Percentiles rank a stretch among this genome's conserved stretches.
Conservation (phyloP, 2,113 vertebrate species). For the Clarias batrachus region DNA sequence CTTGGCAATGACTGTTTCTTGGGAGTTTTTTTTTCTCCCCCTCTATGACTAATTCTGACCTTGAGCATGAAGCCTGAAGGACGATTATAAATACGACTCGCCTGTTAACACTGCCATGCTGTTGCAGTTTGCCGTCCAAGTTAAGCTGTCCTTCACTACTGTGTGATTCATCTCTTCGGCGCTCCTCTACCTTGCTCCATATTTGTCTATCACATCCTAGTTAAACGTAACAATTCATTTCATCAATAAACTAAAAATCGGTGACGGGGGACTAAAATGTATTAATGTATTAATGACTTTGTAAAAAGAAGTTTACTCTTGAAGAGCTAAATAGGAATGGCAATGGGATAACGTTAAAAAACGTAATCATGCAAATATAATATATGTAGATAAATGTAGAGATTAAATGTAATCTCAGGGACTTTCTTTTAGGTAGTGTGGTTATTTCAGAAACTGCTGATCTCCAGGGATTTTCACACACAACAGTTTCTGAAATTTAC, state of each 20-base stretch:
- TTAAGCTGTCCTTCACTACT: conserved; percentile 24
- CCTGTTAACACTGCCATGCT: conserved; percentile 18
- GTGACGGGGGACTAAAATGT: not conserved
- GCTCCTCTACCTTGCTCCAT: not conserved
- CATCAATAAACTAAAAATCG: not conserved
- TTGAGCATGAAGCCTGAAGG: conserved; percentile 34
- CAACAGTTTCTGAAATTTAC: not conserved
- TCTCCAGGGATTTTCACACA: not conserved
- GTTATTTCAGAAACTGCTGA: not conserved
- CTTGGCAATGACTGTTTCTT: not conserved
- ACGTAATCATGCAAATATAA: too few relatives aligned
- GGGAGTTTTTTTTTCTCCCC: not conserved
- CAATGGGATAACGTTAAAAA: too few relatives aligned
- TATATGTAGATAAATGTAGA: too few relatives aligned
- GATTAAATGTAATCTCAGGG: not conserved
- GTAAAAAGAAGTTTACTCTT: not conserved
- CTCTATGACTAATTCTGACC: conserved; percentile 39
- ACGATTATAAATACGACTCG: conserved; percentile 29
- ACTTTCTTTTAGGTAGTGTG: not conserved
- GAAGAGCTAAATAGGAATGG: not conserved
- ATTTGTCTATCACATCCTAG: not conserved
- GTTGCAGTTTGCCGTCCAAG: conserved; percentile 16
- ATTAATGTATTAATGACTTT: not conserved
- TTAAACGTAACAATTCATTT: not conserved
- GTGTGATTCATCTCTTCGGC: not conserved